These are phyloP conservation scores for Drosophila pseudoananassae DNA, from an alignment of 1,140 invertebrate species.

Conservation along the genomic window DNA sequence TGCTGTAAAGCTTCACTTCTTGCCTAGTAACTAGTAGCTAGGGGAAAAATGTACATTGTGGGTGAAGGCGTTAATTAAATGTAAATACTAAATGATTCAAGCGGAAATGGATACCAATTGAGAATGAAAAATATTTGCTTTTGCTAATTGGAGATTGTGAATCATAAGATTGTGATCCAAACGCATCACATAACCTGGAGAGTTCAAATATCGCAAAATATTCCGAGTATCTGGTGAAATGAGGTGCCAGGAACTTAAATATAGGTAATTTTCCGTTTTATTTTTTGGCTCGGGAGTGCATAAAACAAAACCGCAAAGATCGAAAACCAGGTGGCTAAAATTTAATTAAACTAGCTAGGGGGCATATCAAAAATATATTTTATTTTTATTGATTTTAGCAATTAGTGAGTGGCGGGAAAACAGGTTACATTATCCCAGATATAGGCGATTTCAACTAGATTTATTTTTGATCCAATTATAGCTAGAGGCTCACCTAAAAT, in stretches of 20 bases:
- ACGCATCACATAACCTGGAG: background rate
- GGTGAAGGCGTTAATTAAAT: conserved; percentile 23
- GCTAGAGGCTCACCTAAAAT: background rate
- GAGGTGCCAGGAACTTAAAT: conserved; percentile 17
- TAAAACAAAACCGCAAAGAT: conserved; percentile 30
- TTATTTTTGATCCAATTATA: background rate
- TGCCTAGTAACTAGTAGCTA: background rate
- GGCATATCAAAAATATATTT: background rate
- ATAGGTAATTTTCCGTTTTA: conserved; percentile 13
- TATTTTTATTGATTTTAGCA: conserved; percentile 23
- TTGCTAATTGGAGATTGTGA: conserved; percentile 30
- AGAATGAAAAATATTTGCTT: conserved; percentile 43
- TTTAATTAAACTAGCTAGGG: conserved; percentile 15
- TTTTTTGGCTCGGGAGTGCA: background rate
- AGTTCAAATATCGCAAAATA: background rate
- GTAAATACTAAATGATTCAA: conserved; percentile 46
- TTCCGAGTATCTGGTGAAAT: conserved; percentile 27
- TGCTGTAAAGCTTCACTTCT: background rate
- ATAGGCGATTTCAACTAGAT: background rate
- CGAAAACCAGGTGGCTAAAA: conserved; percentile 18
- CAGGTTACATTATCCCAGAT: conserved; percentile 36
- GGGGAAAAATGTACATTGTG: background rate
- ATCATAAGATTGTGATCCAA: conserved; percentile 20
- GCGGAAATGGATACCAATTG: conserved; percentile 33
- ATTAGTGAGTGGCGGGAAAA: conserved; percentile 30